Evolutionary conservation across 2,113 vertebrate species (phyloP), one percentile per base, ranked within the genome.

Genomic region (Ceyx cyanopectus): DNA sequence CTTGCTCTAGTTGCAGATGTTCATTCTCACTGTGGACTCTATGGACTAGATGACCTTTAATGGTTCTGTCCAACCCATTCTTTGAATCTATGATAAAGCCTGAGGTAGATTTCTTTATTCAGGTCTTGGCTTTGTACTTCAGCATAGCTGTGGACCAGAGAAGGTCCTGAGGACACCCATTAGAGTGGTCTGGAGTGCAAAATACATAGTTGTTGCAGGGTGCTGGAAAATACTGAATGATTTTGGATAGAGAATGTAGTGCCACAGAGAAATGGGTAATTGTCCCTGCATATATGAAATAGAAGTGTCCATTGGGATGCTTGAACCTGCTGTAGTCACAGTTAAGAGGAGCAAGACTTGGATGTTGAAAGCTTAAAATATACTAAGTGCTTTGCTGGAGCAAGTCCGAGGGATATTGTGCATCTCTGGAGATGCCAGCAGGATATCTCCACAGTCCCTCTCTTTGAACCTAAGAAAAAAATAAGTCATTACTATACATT

Each of bases 341-440:
- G 43, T 30, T 10, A 32, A 43, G 46, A 63, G 29, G 43, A 78
- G 18, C 56, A 67, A 74, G 56, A 15, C 40, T 46, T 67, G 30
- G 16, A 78, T 68, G 23, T 16, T 41, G 45, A 12, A 40, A 32
- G 53, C 43, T 76, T 53, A 81, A 40, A 90, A 46, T 26, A 11
- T 12, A 5, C 65, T 43, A 78, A 72, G 48, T 81, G 92, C 58
- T 90, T 88, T 88, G 34, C 73, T 88, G 90, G 72, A 94, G 57
- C 60, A 77, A 72, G 23, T 87, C 76, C 1, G 26, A 89, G 56
- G 34, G 60, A n/a, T 82, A 20, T 9, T 81, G 68, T 74, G 32
- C 32, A 22, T 88, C n/a, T 70, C 87, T 84, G 60, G 60, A 62
- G 70, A 32, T 80, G 81, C 30, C 72, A 80, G 19, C 29, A 68